Percentiles rank a stretch among this genome's conserved stretches.
Evolutionary conservation across 2,797 vertebrate genomes (phyloP).

Genomic region (Arnoldichthys spilopterus): DNA sequence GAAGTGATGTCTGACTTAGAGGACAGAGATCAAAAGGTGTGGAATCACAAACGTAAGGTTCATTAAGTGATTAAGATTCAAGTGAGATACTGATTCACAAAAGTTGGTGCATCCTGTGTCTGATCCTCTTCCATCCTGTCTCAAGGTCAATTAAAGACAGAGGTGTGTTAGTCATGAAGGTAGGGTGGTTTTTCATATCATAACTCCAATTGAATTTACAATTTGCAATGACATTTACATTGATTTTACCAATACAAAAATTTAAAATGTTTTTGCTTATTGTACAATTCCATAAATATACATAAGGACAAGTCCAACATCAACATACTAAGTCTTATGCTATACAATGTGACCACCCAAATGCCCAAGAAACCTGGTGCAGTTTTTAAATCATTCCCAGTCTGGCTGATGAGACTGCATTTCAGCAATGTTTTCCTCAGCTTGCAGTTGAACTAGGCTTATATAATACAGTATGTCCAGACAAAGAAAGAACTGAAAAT

Average conservation of each 20-base stretch:
- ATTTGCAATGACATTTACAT: no score
- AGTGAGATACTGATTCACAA: not conserved
- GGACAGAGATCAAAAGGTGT: conserved; percentile 11
- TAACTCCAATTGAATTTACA: not conserved
- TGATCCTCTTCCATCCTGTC: not conserved
- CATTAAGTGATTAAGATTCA: not conserved
- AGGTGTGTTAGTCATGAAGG: not conserved
- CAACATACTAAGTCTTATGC: not conserved
- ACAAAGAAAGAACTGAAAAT: no score
- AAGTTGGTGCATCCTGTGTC: not conserved
- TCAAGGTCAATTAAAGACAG: not conserved
- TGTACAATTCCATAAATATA: not conserved
- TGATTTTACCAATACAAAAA: not conserved
- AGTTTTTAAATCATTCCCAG: no score
- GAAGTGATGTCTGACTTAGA: not conserved
- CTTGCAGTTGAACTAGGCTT: no score
- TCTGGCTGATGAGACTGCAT: no score
- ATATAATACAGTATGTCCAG: no score
- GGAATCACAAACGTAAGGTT: not conserved
- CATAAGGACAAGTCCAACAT: not conserved
- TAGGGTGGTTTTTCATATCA: not conserved
- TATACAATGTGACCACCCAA: not conserved
- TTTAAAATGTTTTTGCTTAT: not conserved
- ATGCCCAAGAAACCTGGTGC: not conserved
- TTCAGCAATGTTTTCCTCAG: no score